A percentile compares a stretch with the other conserved stretches of the same genome.
Evolutionary conservation across 2,888 invertebrate genomes (phyloP).

Genomic region (Eristalis arbustorum): DNA sequence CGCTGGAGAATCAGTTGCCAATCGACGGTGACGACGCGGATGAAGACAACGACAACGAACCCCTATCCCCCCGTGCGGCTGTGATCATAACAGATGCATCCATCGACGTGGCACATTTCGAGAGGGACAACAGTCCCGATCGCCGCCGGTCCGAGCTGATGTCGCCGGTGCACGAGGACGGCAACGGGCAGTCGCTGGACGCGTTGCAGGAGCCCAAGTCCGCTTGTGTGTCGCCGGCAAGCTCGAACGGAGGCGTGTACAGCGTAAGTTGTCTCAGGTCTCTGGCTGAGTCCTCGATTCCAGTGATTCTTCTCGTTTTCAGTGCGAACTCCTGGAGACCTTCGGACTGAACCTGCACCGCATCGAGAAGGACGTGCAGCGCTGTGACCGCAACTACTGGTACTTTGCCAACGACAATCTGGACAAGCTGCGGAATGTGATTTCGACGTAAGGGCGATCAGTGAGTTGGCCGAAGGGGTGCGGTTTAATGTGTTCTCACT

Average conservation of each 20-base stretch:
- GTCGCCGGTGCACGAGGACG: constrained; percentile 82
- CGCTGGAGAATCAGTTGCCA: constrained; percentile 54
- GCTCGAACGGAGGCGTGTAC: constrained; percentile 94
- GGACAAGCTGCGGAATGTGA: constrained; percentile 95
- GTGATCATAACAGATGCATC: constrained; percentile 88
- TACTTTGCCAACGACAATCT: constrained; percentile 95
- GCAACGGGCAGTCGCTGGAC: constrained; percentile 76
- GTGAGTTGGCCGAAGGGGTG: background rate
- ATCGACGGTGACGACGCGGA: constrained; percentile 42
- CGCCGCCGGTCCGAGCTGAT: constrained; percentile 81
- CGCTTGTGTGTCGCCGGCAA: constrained; percentile 91
- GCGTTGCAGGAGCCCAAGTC: constrained; percentile 81
- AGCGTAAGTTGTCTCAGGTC: constrained; percentile 83
- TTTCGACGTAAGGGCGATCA: constrained; percentile 91
- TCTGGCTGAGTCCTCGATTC: background rate
- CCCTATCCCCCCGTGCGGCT: constrained; percentile 52
- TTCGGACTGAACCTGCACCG: constrained; percentile 95
- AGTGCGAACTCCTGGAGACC: constrained; percentile 91
- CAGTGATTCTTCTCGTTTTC: constrained; percentile 74
- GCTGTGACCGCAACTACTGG: constrained; percentile 96
- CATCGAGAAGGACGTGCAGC: constrained; percentile 97
- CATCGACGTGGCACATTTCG: constrained; percentile 83
- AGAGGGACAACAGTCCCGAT: constrained; percentile 74
- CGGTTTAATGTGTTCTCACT: background rate
- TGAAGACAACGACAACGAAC: constrained; percentile 48